A percentile compares a stretch with the other conserved stretches of the same genome.
Evolutionary conservation across 30 jellyfish, hydroid and myxozoan species (phyloP).

Genomic region (Nemopilema nomurai): DNA sequence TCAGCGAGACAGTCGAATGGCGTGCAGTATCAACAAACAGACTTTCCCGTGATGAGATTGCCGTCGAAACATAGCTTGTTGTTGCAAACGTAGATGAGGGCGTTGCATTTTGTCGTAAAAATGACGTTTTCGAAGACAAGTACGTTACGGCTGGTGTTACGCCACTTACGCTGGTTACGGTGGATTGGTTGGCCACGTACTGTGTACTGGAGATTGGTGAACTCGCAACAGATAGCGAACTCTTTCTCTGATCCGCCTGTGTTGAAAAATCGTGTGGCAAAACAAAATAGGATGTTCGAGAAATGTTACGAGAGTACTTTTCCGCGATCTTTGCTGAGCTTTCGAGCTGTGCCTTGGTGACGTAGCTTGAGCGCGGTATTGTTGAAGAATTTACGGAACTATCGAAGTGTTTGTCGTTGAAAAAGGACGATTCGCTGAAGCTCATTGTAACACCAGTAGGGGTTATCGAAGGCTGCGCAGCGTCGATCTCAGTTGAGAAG

Average conservation of each 20-base stretch:
- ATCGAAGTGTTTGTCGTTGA: not conserved
- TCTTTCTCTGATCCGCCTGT: not conserved
- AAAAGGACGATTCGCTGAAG: not conserved
- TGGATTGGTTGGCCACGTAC: not conserved
- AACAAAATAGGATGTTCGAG: not conserved
- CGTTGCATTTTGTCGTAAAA: not conserved
- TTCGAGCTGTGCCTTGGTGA: not conserved
- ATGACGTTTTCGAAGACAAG: not conserved
- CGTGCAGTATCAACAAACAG: not conserved
- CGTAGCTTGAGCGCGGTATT: not conserved
- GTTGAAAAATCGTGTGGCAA: not conserved
- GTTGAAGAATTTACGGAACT: not conserved
- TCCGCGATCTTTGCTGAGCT: not conserved
- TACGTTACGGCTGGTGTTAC: not conserved
- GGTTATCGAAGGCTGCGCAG: not conserved
- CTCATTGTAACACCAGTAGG: not conserved
- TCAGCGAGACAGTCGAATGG: not conserved
- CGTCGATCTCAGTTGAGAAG: not conserved
- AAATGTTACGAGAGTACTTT: not conserved
- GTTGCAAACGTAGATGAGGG: not conserved
- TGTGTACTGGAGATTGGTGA: not conserved
- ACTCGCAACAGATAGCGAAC: not conserved
- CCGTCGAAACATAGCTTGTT: not conserved
- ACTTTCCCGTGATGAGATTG: not conserved
- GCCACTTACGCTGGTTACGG: not conserved